A percentile compares a stretch with the other conserved stretches of the same genome.
Conservation (phyloP, 2,797 vertebrate species). For the Manis javanica region DNA sequence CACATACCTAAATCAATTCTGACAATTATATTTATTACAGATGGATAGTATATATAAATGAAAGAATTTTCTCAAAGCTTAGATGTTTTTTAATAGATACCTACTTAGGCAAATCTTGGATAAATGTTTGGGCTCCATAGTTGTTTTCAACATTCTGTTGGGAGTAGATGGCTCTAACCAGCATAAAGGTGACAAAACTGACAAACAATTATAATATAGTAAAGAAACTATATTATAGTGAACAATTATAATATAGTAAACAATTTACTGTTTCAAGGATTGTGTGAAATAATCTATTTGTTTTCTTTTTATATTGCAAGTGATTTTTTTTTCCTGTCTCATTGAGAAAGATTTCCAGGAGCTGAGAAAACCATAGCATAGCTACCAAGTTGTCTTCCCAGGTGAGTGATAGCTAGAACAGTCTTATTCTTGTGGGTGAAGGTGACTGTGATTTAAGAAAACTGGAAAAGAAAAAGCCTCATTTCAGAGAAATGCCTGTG, state of each 20-base stretch:
- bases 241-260: background rate
- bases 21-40: background rate
- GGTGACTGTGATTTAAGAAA: background rate
- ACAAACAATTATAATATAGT: background rate
- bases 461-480: background rate
- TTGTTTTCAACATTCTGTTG: background rate
- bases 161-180: background rate
- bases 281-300: background rate
- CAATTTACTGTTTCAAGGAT: background rate
- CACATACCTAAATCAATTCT: background rate
- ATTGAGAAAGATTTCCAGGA: background rate
- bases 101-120: background rate
- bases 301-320: background rate
- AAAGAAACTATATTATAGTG: background rate
- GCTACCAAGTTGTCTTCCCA: background rate
- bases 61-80: background rate
- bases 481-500: conserved; percentile 30
- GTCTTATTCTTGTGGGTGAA: background rate
- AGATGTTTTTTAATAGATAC: background rate
- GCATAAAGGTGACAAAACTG: background rate
- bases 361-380: background rate
- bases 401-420: background rate
- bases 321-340: background rate
- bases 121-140: background rate
- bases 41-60: background rate